phyloP scores from a whole-genome alignment of 2,113 vertebrate genomes.

The Propithecus coquereli region DNA sequence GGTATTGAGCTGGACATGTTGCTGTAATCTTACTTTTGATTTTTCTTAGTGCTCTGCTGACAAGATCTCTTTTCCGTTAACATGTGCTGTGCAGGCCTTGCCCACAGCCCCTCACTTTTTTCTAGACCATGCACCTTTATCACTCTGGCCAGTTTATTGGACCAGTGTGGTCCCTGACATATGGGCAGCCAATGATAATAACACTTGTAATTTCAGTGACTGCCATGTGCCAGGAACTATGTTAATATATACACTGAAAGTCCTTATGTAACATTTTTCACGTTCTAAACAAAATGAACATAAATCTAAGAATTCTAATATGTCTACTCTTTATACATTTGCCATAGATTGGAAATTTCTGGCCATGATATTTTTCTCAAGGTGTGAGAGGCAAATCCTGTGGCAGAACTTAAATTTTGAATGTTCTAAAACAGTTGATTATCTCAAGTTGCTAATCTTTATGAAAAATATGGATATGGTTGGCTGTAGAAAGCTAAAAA shows the following conservation, averaged over 20 bases:
- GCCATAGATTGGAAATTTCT: neutral
- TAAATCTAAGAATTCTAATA: slow-evolving; percentile 15
- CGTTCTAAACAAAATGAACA: slow-evolving; percentile 20
- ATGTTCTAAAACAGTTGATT: neutral
- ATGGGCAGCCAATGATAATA: neutral
- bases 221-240: neutral
- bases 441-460: slow-evolving; percentile 14
- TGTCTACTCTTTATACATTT: neutral
- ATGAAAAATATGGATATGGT: neutral
- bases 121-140: neutral
- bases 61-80: neutral
- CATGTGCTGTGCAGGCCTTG: neutral
- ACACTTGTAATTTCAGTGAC: neutral
- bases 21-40: neutral
- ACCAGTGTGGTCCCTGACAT: neutral
- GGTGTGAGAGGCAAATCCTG: neutral
- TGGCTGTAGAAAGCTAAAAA: neutral
- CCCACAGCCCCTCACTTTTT: neutral
- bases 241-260: neutral
- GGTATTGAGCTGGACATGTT: neutral
- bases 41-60: neutral
- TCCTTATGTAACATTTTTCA: neutral
- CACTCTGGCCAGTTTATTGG: neutral
- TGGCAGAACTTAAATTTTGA: neutral
- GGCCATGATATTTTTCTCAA: neutral